Percentiles rank a stretch among this genome's conserved stretches.
These are phyloP conservation scores for Prunella fulvescens DNA, from an alignment of 2,113 vertebrate species.

Conservation along the genomic window DNA sequence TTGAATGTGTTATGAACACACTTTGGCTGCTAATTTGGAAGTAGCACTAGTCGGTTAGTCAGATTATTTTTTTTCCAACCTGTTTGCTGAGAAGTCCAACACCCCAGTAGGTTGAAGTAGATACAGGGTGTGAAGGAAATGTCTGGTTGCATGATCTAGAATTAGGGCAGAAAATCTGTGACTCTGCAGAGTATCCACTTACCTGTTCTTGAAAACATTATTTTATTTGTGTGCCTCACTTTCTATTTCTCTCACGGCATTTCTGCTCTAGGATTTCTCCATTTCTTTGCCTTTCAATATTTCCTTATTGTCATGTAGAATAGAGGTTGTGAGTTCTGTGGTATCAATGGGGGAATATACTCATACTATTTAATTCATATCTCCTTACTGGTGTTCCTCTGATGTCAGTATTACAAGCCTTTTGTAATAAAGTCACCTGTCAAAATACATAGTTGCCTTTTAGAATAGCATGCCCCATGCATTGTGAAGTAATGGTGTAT, in stretches of 20 bases:
- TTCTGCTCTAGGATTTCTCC: background rate
- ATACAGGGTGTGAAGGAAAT: background rate
- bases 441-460: background rate
- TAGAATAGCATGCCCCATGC: background rate
- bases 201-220: background rate
- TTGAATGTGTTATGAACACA: constrained; percentile 64
- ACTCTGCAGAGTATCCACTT: background rate
- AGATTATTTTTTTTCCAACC: constrained; percentile 21
- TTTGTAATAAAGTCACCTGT: background rate
- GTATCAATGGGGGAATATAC: fast-evolving
- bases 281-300: background rate
- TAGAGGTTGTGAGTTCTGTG: background rate
- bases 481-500: background rate
- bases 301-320: background rate
- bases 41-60: background rate
- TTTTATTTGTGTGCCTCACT: background rate
- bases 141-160: background rate
- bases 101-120: background rate
- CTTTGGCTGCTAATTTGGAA: constrained; percentile 46
- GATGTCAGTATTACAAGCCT: background rate
- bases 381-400: background rate
- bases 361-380: background rate
- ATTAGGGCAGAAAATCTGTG: background rate
- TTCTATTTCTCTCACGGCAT: background rate
- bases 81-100: background rate